Conservation (phyloP, 2,888 invertebrate genomes). For the Ophion slaviceki region DNA sequence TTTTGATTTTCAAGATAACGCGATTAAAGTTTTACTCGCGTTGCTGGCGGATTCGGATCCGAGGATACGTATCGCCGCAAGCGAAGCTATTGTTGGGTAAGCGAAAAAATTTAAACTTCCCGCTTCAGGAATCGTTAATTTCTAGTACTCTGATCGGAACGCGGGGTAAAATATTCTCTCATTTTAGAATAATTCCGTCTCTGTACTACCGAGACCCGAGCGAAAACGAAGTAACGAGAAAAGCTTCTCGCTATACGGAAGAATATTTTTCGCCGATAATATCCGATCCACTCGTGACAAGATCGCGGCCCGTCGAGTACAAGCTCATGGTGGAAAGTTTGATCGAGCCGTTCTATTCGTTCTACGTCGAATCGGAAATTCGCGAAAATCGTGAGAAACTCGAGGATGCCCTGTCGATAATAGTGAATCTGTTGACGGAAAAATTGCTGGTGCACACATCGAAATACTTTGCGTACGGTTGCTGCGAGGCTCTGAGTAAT, state of each 20-base stretch:
- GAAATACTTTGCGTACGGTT: slow-evolving; percentile 88
- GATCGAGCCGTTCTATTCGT: slow-evolving; percentile 84
- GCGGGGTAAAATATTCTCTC: neutral
- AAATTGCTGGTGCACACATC: slow-evolving; percentile 87
- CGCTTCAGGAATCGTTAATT: neutral
- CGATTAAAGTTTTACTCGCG: slow-evolving; percentile 87
- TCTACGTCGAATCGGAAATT: slow-evolving; percentile 74
- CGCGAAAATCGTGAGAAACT: slow-evolving; percentile 72
- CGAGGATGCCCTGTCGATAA: slow-evolving; percentile 86
- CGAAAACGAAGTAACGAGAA: slow-evolving; percentile 85
- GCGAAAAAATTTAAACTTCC: slow-evolving; percentile 58
- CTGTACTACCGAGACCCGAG: slow-evolving; percentile 84
- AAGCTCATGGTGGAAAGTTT: slow-evolving; percentile 84
- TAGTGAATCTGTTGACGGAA: slow-evolving; percentile 85
- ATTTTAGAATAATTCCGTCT: slow-evolving; percentile 83
- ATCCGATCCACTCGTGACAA: slow-evolving; percentile 65
- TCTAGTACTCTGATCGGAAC: no score
- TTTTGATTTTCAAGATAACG: slow-evolving; percentile 86
- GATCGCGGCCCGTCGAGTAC: slow-evolving; percentile 67
- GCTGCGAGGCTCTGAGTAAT: slow-evolving; percentile 88
- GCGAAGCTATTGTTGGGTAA: slow-evolving; percentile 88
- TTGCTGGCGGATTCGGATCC: slow-evolving; percentile 91
- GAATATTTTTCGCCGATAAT: slow-evolving; percentile 77
- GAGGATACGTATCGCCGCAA: slow-evolving; percentile 90
- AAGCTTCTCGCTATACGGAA: slow-evolving; percentile 83